Conservation (phyloP, 2,888 invertebrate species). For the Idaea aversata region DNA sequence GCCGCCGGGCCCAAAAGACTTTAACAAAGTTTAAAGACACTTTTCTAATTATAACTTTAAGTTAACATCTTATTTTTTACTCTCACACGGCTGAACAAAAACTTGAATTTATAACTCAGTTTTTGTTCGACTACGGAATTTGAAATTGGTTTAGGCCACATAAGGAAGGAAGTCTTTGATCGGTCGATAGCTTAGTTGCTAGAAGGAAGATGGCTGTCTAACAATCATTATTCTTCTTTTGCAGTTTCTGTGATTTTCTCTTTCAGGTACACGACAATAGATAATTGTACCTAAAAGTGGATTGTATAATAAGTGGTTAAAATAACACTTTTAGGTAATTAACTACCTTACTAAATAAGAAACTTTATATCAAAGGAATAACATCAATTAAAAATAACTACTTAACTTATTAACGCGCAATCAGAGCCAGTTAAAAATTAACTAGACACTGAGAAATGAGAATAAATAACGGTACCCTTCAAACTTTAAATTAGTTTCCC, state of each 20-base stretch:
- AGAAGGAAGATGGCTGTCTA: too few species aligned
- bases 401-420: not conserved
- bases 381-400: not conserved
- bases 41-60: slow-evolving; percentile 30
- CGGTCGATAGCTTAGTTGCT: too few species aligned
- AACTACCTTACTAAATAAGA: not conserved
- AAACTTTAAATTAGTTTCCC: slow-evolving; percentile 58
- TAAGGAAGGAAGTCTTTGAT: not conserved
- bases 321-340: not conserved
- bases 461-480: slow-evolving; percentile 46
- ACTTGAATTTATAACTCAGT: not conserved
- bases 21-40: slow-evolving; percentile 22
- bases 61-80: slow-evolving; percentile 20
- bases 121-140: not conserved
- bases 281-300: too few species aligned
- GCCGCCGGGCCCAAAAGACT: slow-evolving; percentile 21
- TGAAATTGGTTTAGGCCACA: not conserved
- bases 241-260: too few species aligned
- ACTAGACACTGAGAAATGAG: slow-evolving; percentile 19
- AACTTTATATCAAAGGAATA: not conserved
- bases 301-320: too few species aligned
- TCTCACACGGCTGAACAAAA: slow-evolving; percentile 4
- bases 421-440: not conserved
- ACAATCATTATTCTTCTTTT: too few species aligned
- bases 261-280: too few species aligned